Percentiles rank a stretch among this genome's conserved stretches.
Evolutionary conservation across 2,797 vertebrate genomes (phyloP).

Genomic region (Melanotaenia pygmaea): DNA sequence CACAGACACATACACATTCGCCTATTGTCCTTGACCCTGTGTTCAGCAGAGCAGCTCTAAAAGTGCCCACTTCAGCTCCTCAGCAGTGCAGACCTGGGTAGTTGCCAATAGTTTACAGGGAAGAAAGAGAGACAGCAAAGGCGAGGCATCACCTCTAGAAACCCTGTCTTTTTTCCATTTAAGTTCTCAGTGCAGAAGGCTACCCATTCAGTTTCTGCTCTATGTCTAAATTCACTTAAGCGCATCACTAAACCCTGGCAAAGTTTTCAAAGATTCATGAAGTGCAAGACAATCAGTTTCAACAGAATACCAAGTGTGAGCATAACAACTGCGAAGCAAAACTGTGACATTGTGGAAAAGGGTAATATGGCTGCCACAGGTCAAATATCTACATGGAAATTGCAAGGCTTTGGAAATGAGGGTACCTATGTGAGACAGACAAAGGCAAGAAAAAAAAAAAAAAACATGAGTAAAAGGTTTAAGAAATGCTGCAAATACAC

Average conservation of each 20-base stretch:
- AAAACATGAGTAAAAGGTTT: neutral
- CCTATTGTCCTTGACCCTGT: constrained; percentile 74
- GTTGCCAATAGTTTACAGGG: constrained; percentile 68
- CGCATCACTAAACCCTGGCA: constrained; percentile 39
- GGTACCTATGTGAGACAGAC: neutral
- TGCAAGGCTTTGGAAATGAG: neutral
- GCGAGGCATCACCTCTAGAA: constrained; percentile 27
- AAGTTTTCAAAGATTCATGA: constrained; percentile 34
- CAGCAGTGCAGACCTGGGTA: constrained; percentile 67
- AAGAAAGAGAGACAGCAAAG: constrained; percentile 21
- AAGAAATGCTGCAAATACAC: constrained; percentile 13
- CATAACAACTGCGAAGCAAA: constrained; percentile 22
- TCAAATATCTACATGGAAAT: constrained; percentile 3
- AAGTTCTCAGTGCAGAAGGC: constrained; percentile 43
- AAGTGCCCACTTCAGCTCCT: constrained; percentile 78
- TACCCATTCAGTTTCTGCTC: constrained; percentile 39
- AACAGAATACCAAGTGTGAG: constrained; percentile 19
- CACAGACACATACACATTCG: constrained; percentile 22
- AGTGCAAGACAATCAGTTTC: constrained; percentile 43
- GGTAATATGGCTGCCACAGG: constrained; percentile 10
- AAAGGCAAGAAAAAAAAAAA: neutral
- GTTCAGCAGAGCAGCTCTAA: constrained; percentile 69
- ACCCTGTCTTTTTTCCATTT: constrained; percentile 46
- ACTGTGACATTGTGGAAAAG: neutral
- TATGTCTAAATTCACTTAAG: constrained; percentile 50